Evolutionary conservation across 64 coral and sea anemone species (phyloP).

Genomic region (Montipora capricornis): DNA sequence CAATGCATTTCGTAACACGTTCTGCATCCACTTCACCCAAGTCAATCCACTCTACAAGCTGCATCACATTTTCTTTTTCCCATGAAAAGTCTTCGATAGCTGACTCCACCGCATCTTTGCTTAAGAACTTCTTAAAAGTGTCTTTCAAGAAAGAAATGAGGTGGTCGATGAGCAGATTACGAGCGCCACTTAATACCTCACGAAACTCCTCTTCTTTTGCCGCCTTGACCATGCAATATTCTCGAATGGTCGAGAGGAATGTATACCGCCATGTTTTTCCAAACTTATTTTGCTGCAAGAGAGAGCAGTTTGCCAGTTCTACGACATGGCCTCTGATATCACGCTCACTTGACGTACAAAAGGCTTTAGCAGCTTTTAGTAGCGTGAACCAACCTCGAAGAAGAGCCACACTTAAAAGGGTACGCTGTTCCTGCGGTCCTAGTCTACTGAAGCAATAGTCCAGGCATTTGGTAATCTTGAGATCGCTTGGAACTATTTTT

Average conservation of each 20-base stretch:
- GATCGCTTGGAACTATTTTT: neutral
- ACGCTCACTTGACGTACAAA: neutral
- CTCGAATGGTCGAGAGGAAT: slow-evolving; percentile 5
- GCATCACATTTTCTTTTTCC: slow-evolving; percentile 53
- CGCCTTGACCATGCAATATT: neutral
- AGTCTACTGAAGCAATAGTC: slow-evolving; percentile 14
- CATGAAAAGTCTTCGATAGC: slow-evolving; percentile 37
- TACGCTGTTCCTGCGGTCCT: neutral
- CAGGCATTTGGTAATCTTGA: neutral
- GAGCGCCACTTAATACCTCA: neutral
- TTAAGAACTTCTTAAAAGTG: slow-evolving; percentile 20
- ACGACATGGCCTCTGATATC: neutral
- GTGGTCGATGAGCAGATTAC: neutral
- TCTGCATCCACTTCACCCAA: too few relatives aligned
- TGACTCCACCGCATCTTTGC: neutral
- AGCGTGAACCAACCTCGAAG: neutral
- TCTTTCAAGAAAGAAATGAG: slow-evolving; percentile 40
- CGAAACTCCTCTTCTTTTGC: neutral
- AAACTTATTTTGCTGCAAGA: neutral
- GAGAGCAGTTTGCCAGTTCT: neutral
- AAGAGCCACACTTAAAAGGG: neutral
- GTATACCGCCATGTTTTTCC: neutral
- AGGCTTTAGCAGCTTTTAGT: neutral
- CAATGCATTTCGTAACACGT: too few relatives aligned
- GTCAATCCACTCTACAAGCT: neutral